Evolutionary conservation across 2,113 vertebrate genomes (phyloP), one percentile per base, ranked within the genome.

Genomic region (Hyaena hyaena): DNA sequence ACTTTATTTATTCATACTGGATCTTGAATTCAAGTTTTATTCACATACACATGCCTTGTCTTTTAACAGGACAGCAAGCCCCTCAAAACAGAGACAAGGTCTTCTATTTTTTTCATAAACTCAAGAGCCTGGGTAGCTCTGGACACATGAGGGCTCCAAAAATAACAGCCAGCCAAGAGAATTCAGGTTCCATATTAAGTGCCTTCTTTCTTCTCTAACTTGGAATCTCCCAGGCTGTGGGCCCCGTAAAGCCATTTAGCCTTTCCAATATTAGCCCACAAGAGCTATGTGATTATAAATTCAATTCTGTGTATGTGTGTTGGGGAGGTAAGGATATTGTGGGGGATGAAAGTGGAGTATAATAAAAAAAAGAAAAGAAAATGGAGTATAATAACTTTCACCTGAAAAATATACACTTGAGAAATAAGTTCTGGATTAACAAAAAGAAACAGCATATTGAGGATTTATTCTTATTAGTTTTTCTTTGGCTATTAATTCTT

Each of bases 391-490:
- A 53, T 53, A 93, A 84, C 63, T 61, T 74, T 82, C 48, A 76
- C 8, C 50, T 74, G 74, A 90, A 65, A 95, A 69, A 79, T n/a
- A 65, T 31, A 93, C 48, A 55, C 26, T 82, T 90, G 45, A 90
- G 55, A 90, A 93, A 76, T 53, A 95, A 87, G 61, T 53, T 58
- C 85, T 87, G 48, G 16, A 87, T 69, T 96, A 88, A 76, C 74
- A 90, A 68, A 50, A 35, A 26, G 16, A 90, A 95, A 81, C 1
- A 76, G 58, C 65, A 82, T n/a, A n/a, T 31, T 45, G 28, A 82
- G 23, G 24, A 82, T 69, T 71, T 80, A 94, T 55, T n/a, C 66
- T 61, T 55, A 90, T 28, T 90, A 24, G 55, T 86, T 97, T 87
- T 68, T 58, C 43, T 66, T 83, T 58, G 39, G 39, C 76, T 61